phyloP scores from a whole-genome alignment of 2,888 invertebrate species.

The Cistogaster globosa region DNA sequence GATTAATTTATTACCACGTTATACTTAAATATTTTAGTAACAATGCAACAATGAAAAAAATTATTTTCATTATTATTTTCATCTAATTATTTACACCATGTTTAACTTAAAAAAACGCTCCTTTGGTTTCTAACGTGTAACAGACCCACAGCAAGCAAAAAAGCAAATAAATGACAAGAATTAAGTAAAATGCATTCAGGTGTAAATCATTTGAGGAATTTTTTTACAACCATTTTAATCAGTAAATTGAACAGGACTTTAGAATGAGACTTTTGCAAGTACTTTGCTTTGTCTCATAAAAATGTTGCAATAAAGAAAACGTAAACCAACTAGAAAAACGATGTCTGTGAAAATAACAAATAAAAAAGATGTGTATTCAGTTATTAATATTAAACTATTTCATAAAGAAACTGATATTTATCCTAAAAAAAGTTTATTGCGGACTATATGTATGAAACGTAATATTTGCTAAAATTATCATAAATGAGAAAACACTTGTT shows the following conservation, averaged over 20 bases:
- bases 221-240: conserved; percentile 48
- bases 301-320: conserved; percentile 12
- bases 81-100: conserved; percentile 57
- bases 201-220: conserved; percentile 52
- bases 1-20: not conserved
- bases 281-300: conserved; percentile 13
- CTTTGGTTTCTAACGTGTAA: conserved; percentile 14
- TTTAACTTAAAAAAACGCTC: conserved; percentile 29
- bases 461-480: too few species aligned
- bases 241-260: conserved; percentile 47
- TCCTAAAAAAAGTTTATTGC: too few species aligned
- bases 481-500: too few species aligned
- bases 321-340: conserved; percentile 13
- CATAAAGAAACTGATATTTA: too few species aligned
- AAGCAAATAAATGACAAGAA: conserved; percentile 28
- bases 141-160: conserved; percentile 11
- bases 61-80: conserved; percentile 36
- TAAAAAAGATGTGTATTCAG: not conserved
- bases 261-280: conserved; percentile 6
- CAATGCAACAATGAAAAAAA: conserved; percentile 36
- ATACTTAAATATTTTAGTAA: not conserved
- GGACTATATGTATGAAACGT: too few species aligned
- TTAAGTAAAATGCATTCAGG: conserved; percentile 48
- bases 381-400: conserved; percentile 11
- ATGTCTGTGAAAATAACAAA: conserved; percentile 23